Base-by-base conservation (phyloP, 2,888 invertebrate species). In the Agonum fuliginosum region DNA sequence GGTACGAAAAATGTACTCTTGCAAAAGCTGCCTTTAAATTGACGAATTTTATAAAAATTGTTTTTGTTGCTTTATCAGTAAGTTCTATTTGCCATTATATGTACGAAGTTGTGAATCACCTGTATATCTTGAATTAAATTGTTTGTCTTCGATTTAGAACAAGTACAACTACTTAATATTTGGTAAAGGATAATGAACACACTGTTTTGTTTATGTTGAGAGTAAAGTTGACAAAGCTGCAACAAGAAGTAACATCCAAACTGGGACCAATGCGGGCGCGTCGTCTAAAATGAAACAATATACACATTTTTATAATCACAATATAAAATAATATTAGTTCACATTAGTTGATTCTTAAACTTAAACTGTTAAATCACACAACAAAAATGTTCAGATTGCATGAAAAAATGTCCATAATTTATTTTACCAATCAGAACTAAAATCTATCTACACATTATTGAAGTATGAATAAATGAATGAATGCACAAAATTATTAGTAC, bases 201-300 rank as follows among this genome's bases (percentile, higher is more conserved):
- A 48, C 24, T 14, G 43, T 58, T 6, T 71, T 71, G 48, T 30
- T 74, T 62, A 74, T 74, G 65, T 75, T 48, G 48, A 46, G 6
- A 67, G 14, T 43, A 67, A 67, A 41, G 58, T 65, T 48, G 67
- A 12, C 48, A 51, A 20, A 17, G 22, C n/a, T 48, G 67, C 51
- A 20, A 20, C 17, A n/a, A 75, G 65, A 54, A 74, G 46, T 62
- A 67, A 67, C 12, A 67, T 51, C 51, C 75, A 75, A 8, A 34
- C 19, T 19, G 67, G 46, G 19, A 48, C 48, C 48, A 67, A 34
- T 48, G 51, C 6, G 46, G 67, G 30, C 6, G 75, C 48, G 22
- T 67, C 67, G 51, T 67, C 75, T 75, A 75, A 67, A 75, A 75
- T 75, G 17, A 62, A 62, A 62, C 54, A 58, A 58, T 58, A 58